These are phyloP conservation scores for Sminthurides bifidus DNA, from an alignment of 1,140 invertebrate genomes.

Conservation along the genomic window DNA sequence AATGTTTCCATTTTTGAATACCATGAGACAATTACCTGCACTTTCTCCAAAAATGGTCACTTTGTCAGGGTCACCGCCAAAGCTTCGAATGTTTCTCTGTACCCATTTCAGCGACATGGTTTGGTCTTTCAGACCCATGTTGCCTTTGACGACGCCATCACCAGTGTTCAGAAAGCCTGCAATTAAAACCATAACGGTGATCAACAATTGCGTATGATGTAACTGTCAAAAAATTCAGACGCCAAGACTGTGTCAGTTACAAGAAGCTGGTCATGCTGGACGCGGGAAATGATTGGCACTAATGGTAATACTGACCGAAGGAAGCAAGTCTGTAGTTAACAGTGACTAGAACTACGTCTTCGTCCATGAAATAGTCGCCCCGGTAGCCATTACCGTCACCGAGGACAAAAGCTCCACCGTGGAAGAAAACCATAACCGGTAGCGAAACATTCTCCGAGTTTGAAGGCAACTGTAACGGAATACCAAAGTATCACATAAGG, in stretches of 20 bases:
- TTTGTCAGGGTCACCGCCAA: constrained; percentile 38
- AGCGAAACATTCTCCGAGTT: not conserved
- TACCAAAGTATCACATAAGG: not conserved
- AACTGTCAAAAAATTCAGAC: no score
- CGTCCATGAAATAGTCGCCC: constrained; percentile 11
- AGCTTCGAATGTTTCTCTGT: constrained; percentile 37
- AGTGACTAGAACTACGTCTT: constrained; percentile 11
- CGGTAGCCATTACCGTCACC: not conserved
- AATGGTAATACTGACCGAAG: not conserved
- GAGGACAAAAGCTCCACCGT: not conserved
- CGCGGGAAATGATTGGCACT: not conserved
- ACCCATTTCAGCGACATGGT: constrained; percentile 38
- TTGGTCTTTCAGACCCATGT: constrained; percentile 40
- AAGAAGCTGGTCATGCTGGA: no score
- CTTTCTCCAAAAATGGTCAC: constrained; percentile 40
- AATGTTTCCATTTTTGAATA: no score
- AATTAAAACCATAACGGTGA: not conserved
- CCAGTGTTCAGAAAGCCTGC: no score
- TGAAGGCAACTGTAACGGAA: not conserved
- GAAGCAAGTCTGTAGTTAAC: not conserved
- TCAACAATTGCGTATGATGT: not conserved
- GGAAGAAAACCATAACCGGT: constrained; percentile 7
- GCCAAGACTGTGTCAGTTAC: no score
- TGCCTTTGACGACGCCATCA: constrained; percentile 26
- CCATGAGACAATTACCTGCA: constrained; percentile 39